Conservation (phyloP, 1,140 invertebrate species). For the Phthorimaea operculella region DNA sequence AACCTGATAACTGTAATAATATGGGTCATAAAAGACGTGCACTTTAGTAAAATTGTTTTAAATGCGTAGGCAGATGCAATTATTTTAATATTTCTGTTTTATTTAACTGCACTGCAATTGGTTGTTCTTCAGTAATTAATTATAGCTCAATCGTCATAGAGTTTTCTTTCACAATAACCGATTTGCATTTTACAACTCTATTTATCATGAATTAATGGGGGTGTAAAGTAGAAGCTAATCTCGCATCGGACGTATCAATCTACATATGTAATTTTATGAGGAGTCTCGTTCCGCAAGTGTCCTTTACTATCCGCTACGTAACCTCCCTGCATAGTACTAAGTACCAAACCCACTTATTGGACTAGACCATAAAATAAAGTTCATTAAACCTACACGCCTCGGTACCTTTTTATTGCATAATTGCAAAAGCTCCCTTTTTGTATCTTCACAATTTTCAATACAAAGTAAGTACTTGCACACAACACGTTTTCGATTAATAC, state of each 20-base stretch:
- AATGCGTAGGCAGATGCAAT: not conserved
- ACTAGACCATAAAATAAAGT: constrained; percentile 57
- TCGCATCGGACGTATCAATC: constrained; percentile 40
- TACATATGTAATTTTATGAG: constrained; percentile 52
- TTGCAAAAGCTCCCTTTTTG: constrained; percentile 34
- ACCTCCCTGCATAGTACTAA: too few species aligned
- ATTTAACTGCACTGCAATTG: not conserved
- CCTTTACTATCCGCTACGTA: constrained; percentile 29
- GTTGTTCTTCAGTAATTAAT: not conserved
- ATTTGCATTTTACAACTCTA: constrained; percentile 1
- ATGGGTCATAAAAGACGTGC: not conserved
- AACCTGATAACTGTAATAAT: not conserved
- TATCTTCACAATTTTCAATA: constrained; percentile 28
- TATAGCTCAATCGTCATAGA: not conserved
- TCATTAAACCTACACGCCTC: constrained; percentile 46
- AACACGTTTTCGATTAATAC: constrained; percentile 29
- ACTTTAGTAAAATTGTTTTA: not conserved
- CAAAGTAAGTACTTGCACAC: constrained; percentile 27
- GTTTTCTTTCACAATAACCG: not conserved
- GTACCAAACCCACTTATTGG: constrained; percentile 52
- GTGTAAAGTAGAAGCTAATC: constrained; percentile 16
- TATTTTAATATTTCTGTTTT: not conserved
- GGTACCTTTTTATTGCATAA: constrained; percentile 54
- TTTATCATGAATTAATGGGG: constrained; percentile 1
- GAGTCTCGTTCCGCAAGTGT: constrained; percentile 46